Percentiles rank a stretch among this genome's conserved stretches.
These are phyloP conservation scores for Stichopus chloronotus DNA, from an alignment of 35 echinoderm and acorn worm species.

Conservation along the genomic window DNA sequence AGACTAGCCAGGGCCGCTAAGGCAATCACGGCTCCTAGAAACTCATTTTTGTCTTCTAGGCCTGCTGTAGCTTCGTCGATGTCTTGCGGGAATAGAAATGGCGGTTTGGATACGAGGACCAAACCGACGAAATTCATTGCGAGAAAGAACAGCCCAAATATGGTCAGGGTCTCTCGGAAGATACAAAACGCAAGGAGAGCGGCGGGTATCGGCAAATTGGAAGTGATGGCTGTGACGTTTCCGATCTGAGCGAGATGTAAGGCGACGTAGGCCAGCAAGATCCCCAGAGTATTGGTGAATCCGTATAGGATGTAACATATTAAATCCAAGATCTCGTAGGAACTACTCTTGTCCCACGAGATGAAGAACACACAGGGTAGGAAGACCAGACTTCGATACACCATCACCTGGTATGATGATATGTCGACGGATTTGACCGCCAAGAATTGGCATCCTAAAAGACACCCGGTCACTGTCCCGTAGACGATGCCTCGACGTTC, in stretches of 20 bases:
- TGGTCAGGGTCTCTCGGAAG: not conserved
- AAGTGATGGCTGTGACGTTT: conserved; percentile 26
- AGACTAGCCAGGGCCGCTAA: not conserved
- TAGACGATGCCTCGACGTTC: not conserved
- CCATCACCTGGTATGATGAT: not conserved
- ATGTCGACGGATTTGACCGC: not conserved
- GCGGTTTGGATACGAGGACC: not conserved
- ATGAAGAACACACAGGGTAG: not conserved
- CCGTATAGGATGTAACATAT: not conserved
- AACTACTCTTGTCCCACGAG: conserved; percentile 11
- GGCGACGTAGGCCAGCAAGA: conserved; percentile 24
- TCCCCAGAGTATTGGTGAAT: not conserved
- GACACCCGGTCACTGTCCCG: not conserved
- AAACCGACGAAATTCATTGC: not conserved
- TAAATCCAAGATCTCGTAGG: not conserved
- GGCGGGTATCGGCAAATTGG: conserved; percentile 30
- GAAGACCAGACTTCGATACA: not conserved
- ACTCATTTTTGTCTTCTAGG: not conserved
- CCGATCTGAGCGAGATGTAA: conserved; percentile 5
- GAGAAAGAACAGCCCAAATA: not conserved
- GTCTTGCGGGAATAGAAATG: not conserved
- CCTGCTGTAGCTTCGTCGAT: not conserved
- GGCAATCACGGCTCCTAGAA: conserved; percentile 18
- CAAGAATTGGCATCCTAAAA: not conserved
- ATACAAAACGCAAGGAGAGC: not conserved